Evolutionary conservation across 2,888 invertebrate genomes (phyloP).

Genomic region (Dicranocentrus wangi): DNA sequence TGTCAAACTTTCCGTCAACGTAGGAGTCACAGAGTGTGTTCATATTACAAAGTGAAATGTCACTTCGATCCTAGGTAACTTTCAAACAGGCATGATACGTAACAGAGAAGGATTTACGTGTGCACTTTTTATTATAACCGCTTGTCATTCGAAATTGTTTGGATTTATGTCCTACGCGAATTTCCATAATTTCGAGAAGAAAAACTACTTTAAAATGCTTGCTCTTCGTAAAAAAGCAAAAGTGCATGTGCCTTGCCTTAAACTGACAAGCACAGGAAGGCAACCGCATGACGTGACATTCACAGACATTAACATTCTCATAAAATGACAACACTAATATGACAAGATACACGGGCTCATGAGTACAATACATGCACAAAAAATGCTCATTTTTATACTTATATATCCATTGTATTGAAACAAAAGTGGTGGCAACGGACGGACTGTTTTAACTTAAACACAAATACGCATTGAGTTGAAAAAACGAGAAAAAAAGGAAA

Average conservation of each 20-base stretch:
- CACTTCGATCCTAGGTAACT: not conserved
- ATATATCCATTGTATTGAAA: too few species aligned
- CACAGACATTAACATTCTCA: constrained; percentile 46
- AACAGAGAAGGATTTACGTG: not conserved
- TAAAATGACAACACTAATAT: constrained; percentile 43
- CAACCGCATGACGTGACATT: constrained; percentile 37
- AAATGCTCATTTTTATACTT: not conserved
- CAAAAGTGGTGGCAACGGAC: constrained; percentile 10
- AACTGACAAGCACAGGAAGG: constrained; percentile 32
- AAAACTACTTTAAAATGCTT: not conserved
- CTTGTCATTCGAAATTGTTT: not conserved
- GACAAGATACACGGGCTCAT: constrained; percentile 46
- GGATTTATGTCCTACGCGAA: constrained; percentile 26
- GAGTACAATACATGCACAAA: not conserved
- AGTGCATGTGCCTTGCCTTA: constrained; percentile 2
- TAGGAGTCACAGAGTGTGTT: constrained; percentile 8
- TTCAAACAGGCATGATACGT: not conserved
- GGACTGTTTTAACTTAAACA: not conserved
- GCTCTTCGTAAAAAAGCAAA: not conserved
- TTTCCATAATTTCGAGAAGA: constrained; percentile 36
- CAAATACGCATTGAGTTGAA: constrained; percentile 21
- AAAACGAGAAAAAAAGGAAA: constrained; percentile 51
- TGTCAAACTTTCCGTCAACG: constrained; percentile 47
- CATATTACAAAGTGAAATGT: not conserved
- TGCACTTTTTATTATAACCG: constrained; percentile 11